Percentiles rank a stretch among this genome's conserved stretches.
phyloP scores from a whole-genome alignment of 2,888 invertebrate species.

The Elegia similella region DNA sequence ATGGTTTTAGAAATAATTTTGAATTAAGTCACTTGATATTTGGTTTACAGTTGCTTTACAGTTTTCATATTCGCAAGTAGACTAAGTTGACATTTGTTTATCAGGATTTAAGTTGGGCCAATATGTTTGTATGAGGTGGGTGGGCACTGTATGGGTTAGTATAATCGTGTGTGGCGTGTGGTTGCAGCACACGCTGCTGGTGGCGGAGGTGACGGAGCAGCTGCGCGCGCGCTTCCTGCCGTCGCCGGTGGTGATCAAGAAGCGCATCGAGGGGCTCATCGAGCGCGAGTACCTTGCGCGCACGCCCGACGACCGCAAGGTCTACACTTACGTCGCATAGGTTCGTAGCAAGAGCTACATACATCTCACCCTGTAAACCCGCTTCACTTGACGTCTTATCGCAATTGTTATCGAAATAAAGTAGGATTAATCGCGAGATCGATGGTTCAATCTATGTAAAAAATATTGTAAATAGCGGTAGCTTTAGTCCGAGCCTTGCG shows the following conservation, averaged over 20 bases:
- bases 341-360: slow-evolving; percentile 38
- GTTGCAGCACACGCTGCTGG: slow-evolving; percentile 93
- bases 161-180: background rate
- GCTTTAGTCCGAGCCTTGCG: slow-evolving; percentile 59
- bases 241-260: slow-evolving; percentile 98
- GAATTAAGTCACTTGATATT: too few species aligned
- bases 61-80: too few species aligned
- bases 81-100: too few species aligned
- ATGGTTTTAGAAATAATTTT: too few species aligned
- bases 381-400: slow-evolving; percentile 12
- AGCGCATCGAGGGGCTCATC: slow-evolving; percentile 99
- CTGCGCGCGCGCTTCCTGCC: slow-evolving; percentile 98
- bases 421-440: slow-evolving; percentile 21
- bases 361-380: slow-evolving; percentile 8
- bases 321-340: slow-evolving; percentile 97
- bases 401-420: slow-evolving; percentile 4
- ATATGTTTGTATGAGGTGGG: too few species aligned
- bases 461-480: slow-evolving; percentile 70
- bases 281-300: slow-evolving; percentile 99
- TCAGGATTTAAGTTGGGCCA: too few species aligned
- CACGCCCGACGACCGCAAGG: slow-evolving; percentile 97
- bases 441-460: slow-evolving; percentile 43
- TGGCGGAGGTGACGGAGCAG: slow-evolving; percentile 98
- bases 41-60: too few species aligned
- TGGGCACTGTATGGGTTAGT: too few species aligned